Conservation (phyloP, 2,797 vertebrate genomes). For the Chaetophractus vellerosus region DNA sequence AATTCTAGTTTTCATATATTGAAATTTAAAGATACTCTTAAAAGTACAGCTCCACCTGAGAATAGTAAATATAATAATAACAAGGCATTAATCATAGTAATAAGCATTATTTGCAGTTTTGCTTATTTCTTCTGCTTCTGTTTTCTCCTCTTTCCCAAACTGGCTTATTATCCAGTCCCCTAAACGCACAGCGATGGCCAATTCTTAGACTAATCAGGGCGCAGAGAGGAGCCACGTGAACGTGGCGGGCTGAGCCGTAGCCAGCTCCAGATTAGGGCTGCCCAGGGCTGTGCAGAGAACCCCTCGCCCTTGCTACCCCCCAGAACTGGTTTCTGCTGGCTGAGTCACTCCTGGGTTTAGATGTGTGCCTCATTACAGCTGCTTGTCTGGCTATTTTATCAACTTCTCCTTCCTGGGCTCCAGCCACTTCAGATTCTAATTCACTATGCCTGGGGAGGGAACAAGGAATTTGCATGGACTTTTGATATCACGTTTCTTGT, state of each 20-base stretch:
- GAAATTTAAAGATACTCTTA: constrained; percentile 27
- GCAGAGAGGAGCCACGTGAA: not conserved
- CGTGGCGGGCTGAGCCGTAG: not conserved
- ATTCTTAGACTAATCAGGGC: not conserved
- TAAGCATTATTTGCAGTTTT: not conserved
- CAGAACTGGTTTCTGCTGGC: not conserved
- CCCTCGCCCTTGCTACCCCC: not conserved
- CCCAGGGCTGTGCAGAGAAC: not conserved
- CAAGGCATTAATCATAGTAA: not conserved
- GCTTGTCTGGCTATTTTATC: not conserved
- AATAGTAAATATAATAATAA: not conserved
- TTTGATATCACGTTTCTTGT: not conserved
- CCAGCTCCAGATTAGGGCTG: not conserved
- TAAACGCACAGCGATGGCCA: not conserved
- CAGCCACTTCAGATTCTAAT: not conserved
- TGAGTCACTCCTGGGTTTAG: not conserved
- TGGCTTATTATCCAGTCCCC: not conserved
- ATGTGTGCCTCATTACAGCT: not conserved
- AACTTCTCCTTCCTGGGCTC: not conserved
- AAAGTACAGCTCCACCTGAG: not conserved
- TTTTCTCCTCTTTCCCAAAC: not conserved
- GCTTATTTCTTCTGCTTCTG: not conserved
- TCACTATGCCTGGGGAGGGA: not conserved
- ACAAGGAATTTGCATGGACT: not conserved
- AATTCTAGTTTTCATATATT: not conserved